These are phyloP conservation scores for Araneus ventricosus DNA, from an alignment of 1,140 invertebrate genomes.

Conservation along the genomic window DNA sequence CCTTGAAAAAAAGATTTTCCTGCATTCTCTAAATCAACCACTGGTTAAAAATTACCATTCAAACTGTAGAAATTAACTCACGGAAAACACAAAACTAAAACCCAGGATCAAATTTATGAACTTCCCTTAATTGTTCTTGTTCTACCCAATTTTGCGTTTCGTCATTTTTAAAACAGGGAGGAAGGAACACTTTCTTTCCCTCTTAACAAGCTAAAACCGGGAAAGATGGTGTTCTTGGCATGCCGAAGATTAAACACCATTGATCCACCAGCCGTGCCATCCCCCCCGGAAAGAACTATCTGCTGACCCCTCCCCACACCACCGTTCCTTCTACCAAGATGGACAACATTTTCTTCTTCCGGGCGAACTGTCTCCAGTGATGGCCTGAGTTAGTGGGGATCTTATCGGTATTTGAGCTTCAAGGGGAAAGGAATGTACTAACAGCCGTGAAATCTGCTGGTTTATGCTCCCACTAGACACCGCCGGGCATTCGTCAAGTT, in stretches of 20 bases:
- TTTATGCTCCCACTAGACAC: constrained; percentile 44
- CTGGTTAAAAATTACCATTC: no score
- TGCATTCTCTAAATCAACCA: no score
- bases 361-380: constrained; percentile 42
- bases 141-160: background rate
- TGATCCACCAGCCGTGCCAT: background rate
- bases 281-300: background rate
- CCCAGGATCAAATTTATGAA: background rate
- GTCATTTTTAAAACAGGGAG: background rate
- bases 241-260: constrained; percentile 57
- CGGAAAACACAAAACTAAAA: no score
- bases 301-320: no score
- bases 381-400: constrained; percentile 50
- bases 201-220: constrained; percentile 31
- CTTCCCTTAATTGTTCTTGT: background rate
- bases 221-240: constrained; percentile 13
- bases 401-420: constrained; percentile 59
- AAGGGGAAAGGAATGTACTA: constrained; percentile 58
- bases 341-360: constrained; percentile 64
- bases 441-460: constrained; percentile 59
- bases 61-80: background rate
- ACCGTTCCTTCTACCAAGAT: background rate
- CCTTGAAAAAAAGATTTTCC: no score
- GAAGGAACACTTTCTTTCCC: background rate
- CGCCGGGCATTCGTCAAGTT: constrained; percentile 26